phyloP scores from a whole-genome alignment of 1,140 invertebrate genomes.

The Drosophila nikananu region DNA sequence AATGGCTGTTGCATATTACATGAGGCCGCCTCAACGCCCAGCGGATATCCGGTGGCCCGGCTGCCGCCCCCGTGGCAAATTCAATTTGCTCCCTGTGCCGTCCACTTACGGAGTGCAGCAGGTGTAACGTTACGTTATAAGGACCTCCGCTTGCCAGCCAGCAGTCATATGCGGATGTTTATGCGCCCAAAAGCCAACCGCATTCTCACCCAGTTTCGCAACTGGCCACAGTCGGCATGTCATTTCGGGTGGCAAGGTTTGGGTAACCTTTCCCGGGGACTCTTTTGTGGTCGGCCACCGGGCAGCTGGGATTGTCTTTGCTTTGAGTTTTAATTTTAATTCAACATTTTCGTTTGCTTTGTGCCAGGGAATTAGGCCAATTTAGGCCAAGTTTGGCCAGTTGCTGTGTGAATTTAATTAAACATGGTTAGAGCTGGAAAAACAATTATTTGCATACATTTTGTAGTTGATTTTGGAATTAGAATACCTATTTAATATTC shows the following conservation, averaged over 20 bases:
- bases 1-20: slow-evolving; percentile 70
- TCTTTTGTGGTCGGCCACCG: slow-evolving; percentile 16
- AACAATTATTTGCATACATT: slow-evolving; percentile 12
- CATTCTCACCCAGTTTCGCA: slow-evolving; percentile 47
- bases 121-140: slow-evolving; percentile 33
- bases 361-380: slow-evolving; percentile 17
- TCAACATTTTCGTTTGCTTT: slow-evolving; percentile 40
- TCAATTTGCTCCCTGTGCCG: slow-evolving; percentile 59
- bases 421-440: slow-evolving; percentile 6
- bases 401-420: slow-evolving; percentile 20
- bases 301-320: slow-evolving; percentile 38
- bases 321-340: slow-evolving; percentile 45
- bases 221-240: slow-evolving; percentile 13
- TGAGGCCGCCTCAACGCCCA: slow-evolving; percentile 49
- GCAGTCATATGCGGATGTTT: slow-evolving; percentile 38
- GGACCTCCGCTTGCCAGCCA: slow-evolving; percentile 8
- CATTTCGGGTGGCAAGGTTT: slow-evolving; percentile 7
- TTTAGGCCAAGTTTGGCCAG: slow-evolving; percentile 13
- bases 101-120: slow-evolving; percentile 48
- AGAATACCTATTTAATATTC: background rate
- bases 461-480: background rate
- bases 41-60: slow-evolving; percentile 64
- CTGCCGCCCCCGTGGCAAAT: slow-evolving; percentile 48
- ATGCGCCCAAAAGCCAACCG: slow-evolving; percentile 30
- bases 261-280: background rate